Evolutionary conservation across 2,888 invertebrate genomes (phyloP), one percentile per base, ranked within the genome.

Genomic region (Heliconius hortense): DNA sequence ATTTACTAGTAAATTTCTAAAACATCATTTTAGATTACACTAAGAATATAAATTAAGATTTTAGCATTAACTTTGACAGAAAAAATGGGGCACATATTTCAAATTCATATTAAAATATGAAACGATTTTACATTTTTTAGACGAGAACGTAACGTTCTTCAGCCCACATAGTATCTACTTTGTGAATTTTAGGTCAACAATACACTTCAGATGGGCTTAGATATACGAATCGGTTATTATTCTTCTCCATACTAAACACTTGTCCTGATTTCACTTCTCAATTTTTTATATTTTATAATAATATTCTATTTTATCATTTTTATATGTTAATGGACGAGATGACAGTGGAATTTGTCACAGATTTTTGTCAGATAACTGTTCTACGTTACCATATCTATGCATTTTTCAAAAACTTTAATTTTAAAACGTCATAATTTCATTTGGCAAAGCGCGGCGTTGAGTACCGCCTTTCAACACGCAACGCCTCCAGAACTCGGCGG

Each of bases 151-250:
- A 71, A 56, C 35, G 56, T 35, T 31, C 21, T 69, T 60, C 56
- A 70, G 35, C 60, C 56, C 71, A 71, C 71, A 60, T 71, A 18
- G 60, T 59, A 28, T 68, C 68, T 68, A 70, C 56, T 70, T 70
- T 18, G 21, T 24, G 63, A 13, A 59, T 74, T 74, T 64, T 74
- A 70, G 74, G 74, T 74, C 69, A 74, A 74, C 63, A 74, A 53
- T 53, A 21, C 56, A 74, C 74, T 74, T 56, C 53, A 74, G 62
- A 70, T 62, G 63, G 63, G 69, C 74, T 70, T 74, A 74, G 62
- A 69, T 63, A 70, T 69, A 56, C 69, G 63, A 35, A 64, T 74
- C 63, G 26, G 39, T 56, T 69, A 70, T 70, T 74, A 69, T 31
- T 74, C n/a, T 53, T 43, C 43, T 53, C n/a, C 62, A 24, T 48